Conservation (phyloP, 2,888 invertebrate genomes). For the Sympetrum striolatum region DNA sequence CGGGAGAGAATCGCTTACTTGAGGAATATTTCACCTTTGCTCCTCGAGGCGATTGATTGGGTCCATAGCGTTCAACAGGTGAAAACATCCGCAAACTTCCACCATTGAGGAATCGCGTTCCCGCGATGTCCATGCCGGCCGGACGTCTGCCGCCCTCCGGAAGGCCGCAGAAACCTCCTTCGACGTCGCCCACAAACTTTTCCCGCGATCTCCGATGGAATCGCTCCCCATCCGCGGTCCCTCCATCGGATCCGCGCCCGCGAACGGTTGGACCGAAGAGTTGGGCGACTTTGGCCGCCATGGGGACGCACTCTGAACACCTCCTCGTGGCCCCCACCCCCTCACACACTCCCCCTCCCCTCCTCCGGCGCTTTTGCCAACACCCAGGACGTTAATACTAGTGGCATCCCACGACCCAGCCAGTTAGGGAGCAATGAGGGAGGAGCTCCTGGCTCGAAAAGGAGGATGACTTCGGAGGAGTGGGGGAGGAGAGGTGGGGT, state of each 20-base stretch:
- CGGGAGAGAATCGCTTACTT: not conserved
- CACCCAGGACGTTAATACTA: not conserved
- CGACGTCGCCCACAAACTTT: not conserved
- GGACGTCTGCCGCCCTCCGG: not conserved
- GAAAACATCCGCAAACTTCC: not conserved
- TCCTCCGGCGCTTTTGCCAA: not conserved
- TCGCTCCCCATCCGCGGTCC: not conserved
- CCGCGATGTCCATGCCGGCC: not conserved
- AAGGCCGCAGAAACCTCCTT: not conserved
- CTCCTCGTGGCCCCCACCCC: not conserved
- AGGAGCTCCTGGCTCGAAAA: not conserved
- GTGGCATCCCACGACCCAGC: not conserved
- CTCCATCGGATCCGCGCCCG: not conserved
- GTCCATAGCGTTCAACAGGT: conserved; percentile 13
- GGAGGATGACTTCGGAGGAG: not conserved
- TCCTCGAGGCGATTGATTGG: not conserved
- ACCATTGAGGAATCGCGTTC: not conserved
- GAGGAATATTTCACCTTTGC: not conserved
- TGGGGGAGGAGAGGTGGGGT: not conserved
- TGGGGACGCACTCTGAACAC: not conserved
- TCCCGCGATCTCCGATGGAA: not conserved
- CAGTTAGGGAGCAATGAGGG: not conserved
- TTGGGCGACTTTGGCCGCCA: not conserved
- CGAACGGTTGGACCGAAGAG: not conserved
- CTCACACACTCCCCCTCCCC: not conserved